These are phyloP conservation scores for Leucoraja erinaceus DNA, from an alignment of 2,113 vertebrate genomes.

Conservation along the genomic window DNA sequence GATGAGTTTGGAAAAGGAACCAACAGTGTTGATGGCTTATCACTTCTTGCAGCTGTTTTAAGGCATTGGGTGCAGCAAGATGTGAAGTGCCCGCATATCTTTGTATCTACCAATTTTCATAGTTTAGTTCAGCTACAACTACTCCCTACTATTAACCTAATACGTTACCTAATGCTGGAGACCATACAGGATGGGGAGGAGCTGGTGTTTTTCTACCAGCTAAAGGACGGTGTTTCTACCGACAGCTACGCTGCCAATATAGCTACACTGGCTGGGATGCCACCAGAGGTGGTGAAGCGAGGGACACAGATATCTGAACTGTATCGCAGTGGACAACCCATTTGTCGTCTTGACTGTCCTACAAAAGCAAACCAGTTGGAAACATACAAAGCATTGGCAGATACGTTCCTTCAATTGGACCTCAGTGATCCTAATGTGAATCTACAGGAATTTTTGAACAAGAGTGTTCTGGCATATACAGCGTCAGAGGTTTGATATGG, in stretches of 20 bases:
- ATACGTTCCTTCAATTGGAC: constrained; percentile 77
- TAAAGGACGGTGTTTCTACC: constrained; percentile 76
- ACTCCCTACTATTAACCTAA: constrained; percentile 68
- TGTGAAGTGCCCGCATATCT: constrained; percentile 69
- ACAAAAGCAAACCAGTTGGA: constrained; percentile 49
- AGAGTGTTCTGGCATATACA: constrained; percentile 68
- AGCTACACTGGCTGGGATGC: constrained; percentile 77
- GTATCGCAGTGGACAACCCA: constrained; percentile 69
- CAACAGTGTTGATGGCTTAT: constrained; percentile 86
- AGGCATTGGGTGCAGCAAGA: constrained; percentile 73
- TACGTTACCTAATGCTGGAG: constrained; percentile 82
- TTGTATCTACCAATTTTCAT: constrained; percentile 89
- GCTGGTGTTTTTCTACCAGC: constrained; percentile 85
- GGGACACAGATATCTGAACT: constrained; percentile 74
- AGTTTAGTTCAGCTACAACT: constrained; percentile 79
- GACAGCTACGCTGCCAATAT: constrained; percentile 86
- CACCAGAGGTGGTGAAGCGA: constrained; percentile 69
- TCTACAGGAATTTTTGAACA: constrained; percentile 67
- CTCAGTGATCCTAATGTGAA: constrained; percentile 72
- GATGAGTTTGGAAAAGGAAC: constrained; percentile 98
- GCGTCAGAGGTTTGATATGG: constrained; percentile 51
- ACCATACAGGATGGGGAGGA: constrained; percentile 82
- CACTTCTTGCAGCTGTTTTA: constrained; percentile 79
- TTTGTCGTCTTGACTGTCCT: constrained; percentile 53
- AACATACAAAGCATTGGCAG: constrained; percentile 69